Evolutionary conservation across 2,797 vertebrate species (phyloP).

Genomic region (Parambassis ranga): DNA sequence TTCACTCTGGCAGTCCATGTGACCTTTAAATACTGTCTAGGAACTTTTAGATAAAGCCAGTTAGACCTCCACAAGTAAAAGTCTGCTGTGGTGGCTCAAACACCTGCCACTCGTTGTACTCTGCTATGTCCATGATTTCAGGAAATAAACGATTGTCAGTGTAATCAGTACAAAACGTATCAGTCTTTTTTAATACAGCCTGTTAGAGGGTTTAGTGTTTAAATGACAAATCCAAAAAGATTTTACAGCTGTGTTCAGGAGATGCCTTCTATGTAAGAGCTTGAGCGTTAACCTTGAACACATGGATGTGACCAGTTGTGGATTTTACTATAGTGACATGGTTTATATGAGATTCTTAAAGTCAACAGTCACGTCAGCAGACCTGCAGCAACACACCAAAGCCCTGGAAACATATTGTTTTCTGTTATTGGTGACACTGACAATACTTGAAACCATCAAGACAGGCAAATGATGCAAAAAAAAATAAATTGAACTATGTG

Average conservation of each 20-base stretch:
- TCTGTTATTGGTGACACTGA: too few relatives aligned
- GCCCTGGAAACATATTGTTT: too few relatives aligned
- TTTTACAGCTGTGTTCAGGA: constrained; percentile 62
- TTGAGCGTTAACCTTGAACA: constrained; percentile 33
- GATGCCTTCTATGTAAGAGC: constrained; percentile 33
- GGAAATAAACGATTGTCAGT: not conserved
- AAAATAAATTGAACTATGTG: too few relatives aligned
- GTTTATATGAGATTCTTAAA: too few relatives aligned
- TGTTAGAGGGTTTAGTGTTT: constrained; percentile 19
- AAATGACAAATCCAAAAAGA: constrained; percentile 63
- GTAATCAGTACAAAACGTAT: not conserved
- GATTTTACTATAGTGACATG: too few relatives aligned
- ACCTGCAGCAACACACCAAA: too few relatives aligned
- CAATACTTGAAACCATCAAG: too few relatives aligned
- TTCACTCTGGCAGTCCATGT: constrained; percentile 38
- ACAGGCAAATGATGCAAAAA: too few relatives aligned
- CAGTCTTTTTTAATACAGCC: not conserved
- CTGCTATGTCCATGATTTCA: not conserved
- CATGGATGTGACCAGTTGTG: constrained; percentile 12
- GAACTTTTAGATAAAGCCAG: constrained; percentile 43
- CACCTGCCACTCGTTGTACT: constrained; percentile 3
- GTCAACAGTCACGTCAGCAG: too few relatives aligned
- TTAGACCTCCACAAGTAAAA: constrained; percentile 24
- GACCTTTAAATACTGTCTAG: constrained; percentile 58
- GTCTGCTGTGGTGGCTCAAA: too few relatives aligned